Conservation (phyloP, 2,888 invertebrate species). For the Unio pictorum region DNA sequence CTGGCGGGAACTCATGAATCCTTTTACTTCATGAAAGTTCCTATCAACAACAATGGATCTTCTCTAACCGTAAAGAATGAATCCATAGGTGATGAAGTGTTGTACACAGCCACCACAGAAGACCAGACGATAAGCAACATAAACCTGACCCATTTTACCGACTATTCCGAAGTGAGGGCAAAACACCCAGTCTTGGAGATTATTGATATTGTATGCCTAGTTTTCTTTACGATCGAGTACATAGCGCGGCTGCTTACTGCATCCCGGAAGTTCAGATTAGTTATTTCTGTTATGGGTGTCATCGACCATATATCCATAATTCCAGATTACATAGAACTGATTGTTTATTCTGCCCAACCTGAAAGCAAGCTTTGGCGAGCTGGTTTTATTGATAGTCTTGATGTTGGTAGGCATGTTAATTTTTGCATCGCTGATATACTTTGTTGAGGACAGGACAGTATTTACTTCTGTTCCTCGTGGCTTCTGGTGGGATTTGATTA, state of each 20-base stretch:
- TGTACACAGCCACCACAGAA: too few species aligned
- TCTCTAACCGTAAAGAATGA: not conserved
- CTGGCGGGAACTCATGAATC: slow-evolving; percentile 38
- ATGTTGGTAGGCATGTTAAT: slow-evolving; percentile 64
- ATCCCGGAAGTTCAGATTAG: slow-evolving; percentile 23
- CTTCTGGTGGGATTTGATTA: slow-evolving; percentile 67
- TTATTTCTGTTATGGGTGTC: slow-evolving; percentile 29
- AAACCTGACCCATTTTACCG: not conserved
- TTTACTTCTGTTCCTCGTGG: slow-evolving; percentile 60
- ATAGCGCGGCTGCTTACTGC: slow-evolving; percentile 25
- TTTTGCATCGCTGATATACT: slow-evolving; percentile 64
- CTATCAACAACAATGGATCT: not conserved
- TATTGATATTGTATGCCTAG: slow-evolving; percentile 35
- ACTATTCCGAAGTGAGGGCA: slow-evolving; percentile 4
- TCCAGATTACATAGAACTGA: slow-evolving; percentile 55
- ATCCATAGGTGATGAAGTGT: too few species aligned
- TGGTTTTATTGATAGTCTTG: slow-evolving; percentile 60
- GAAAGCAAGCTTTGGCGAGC: slow-evolving; percentile 60
- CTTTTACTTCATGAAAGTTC: slow-evolving; percentile 12
- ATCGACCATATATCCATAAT: slow-evolving; percentile 47
- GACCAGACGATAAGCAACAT: not conserved
- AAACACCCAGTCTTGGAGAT: slow-evolving; percentile 33
- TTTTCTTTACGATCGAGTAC: slow-evolving; percentile 39
- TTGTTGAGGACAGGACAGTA: slow-evolving; percentile 50
- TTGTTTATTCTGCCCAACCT: slow-evolving; percentile 44